Evolutionary conservation across 2,113 vertebrate genomes (phyloP), one percentile per base, ranked within the genome.

Genomic region (Cottus gobio): DNA sequence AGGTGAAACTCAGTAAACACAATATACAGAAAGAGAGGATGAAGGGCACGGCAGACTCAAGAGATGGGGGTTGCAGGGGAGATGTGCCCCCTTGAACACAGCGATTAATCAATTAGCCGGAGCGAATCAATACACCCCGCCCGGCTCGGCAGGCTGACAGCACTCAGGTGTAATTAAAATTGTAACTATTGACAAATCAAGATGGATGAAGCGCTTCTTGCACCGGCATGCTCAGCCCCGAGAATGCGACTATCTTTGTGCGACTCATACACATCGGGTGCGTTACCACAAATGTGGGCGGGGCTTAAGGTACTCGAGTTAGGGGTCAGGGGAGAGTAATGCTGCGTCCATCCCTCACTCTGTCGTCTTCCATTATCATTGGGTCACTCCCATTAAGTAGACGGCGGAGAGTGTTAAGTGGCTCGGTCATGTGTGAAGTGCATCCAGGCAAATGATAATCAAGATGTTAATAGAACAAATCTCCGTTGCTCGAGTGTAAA

Each of bases 161-260:
- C 90, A 92, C 92, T 93, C 93, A 95, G 91, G 93, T 95, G 95
- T 95, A 95, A 95, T 95, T 95, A 95, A 94, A 95, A 94, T 90
- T 93, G 92, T 91, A 94, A 91, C 90, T 95, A 94, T 92, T 93
- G 94, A 94, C 92, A 94, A 93, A 93, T 91, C 85, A 91, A 92
- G 94, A 95, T 86, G 90, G 93, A 95, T 95, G 89, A 84, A 86
- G 89, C 80, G 77, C 81, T 87, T 84, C 72, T 73, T 73, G 80
- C 42, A 42, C 68, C 50, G 70, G 66, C 64, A 75, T 22, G 79
- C 74, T 68, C 64, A 6, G 75, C 79, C 72, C 63, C 18, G 79
- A 83, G 54, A 56, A 90, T 48, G 82, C 34, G 87, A 83, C 85
- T 86, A 87, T 82, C 75, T 75, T 36, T 66, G 70, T 68, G 46